Evolutionary conservation across 2,797 vertebrate genomes (phyloP), one percentile per base, ranked within the genome.

Genomic region (Cyprinella venusta): DNA sequence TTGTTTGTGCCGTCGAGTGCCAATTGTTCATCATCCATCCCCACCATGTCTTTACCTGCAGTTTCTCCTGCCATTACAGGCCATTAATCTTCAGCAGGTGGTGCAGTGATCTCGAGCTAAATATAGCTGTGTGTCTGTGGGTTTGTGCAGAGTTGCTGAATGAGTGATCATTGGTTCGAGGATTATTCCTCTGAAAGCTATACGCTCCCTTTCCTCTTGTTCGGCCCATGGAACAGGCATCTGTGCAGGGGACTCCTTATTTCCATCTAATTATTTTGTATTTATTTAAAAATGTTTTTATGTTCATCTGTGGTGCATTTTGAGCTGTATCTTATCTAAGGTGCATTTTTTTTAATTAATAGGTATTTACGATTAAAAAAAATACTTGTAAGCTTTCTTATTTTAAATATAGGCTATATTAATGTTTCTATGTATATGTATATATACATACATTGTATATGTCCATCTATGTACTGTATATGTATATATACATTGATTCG

Each of bases 131-230:
- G 21, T 38, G 80, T 52, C 82, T 67, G 76, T 76, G 77, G 80
- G 84, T 52, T 81, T 59, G 84, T 70, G 76, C 72, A 40, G 85
- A 42, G 74, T 61, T 56, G 69, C 85, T 81, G 80, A 86, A 68
- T 79, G 86, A 89, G 78, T 78, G 84, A 87, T 86, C 81, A 84
- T 76, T 74, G 83, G n/a, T 50, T 78, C 16, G 74, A 70, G 79
- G 80, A 82, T 81, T 77, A 70, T 86, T 80, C 38, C 78, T 76
- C 42, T 76, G 84, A 84, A 88, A 88, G 76, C 79, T 50, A n/a
- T n/a, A 80, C 48, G 69, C 69, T n/a, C 71, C 36, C 19, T 72
- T 71, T 76, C 13, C 33, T 76, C 38, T 82, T 0, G 13, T 36
- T 82, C 8, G 3, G 40, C n/a, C 38, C 19, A 26, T 72, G 68